A percentile compares a stretch with the other conserved stretches of the same genome.
These are phyloP conservation scores for Ctenodactylus gundi DNA, from an alignment of 2,113 vertebrate species.

Conservation along the genomic window DNA sequence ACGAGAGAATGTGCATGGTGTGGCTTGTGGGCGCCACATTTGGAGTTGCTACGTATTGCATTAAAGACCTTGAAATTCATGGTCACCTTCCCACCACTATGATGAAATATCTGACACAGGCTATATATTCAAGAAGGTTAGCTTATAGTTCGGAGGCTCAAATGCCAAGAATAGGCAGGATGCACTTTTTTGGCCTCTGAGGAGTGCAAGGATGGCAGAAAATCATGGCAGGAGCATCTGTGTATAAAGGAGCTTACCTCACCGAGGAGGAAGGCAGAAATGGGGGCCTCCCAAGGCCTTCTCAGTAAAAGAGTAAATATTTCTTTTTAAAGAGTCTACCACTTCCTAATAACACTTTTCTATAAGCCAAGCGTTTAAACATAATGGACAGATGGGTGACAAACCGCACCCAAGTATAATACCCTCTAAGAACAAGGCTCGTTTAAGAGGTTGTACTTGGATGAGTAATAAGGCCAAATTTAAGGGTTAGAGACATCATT, in stretches of 20 bases:
- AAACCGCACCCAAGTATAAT: not conserved
- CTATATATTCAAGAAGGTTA: not conserved
- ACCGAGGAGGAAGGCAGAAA: not conserved
- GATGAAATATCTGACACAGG: not conserved
- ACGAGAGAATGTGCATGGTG: not conserved
- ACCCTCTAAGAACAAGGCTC: not conserved
- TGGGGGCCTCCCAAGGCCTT: not conserved
- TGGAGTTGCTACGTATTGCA: rapidly evolving
- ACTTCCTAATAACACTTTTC: not conserved
- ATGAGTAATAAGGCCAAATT: not conserved
- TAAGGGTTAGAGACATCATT: not conserved
- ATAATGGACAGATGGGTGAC: not conserved
- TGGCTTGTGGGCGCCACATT: not conserved
- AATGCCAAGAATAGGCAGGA: not conserved
- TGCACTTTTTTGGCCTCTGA: not conserved
- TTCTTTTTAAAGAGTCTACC: not conserved
- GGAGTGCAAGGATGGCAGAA: not conserved
- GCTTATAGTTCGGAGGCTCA: not conserved
- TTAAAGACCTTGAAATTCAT: not conserved
- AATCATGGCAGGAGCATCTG: not conserved
- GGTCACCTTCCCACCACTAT: not conserved
- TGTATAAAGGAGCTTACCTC: too few relatives aligned
- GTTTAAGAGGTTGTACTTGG: not conserved
- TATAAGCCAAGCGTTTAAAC: not conserved
- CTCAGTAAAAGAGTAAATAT: too few relatives aligned